phyloP scores from a whole-genome alignment of 2,888 invertebrate species.

The Polia nebulosa region DNA sequence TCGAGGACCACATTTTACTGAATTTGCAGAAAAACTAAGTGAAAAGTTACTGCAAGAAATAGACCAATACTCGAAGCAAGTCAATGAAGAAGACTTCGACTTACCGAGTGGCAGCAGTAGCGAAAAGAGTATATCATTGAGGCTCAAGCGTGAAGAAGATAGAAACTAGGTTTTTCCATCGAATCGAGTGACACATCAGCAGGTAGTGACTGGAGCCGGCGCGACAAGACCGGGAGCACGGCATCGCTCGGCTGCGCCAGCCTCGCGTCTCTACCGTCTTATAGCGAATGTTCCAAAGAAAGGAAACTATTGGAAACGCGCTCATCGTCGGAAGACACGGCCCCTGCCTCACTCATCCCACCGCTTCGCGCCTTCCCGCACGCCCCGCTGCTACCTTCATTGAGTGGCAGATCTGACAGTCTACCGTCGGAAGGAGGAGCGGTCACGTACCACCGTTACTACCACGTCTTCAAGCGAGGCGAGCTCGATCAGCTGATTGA shows the following conservation, averaged over 20 bases:
- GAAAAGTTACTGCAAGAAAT: slow-evolving; percentile 95
- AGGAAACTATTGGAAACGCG: slow-evolving; percentile 90
- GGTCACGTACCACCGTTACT: slow-evolving; percentile 98
- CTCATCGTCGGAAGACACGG: slow-evolving; percentile 92
- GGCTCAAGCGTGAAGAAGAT: slow-evolving; percentile 87
- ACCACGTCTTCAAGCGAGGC: slow-evolving; percentile 99
- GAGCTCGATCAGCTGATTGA: slow-evolving; percentile 98
- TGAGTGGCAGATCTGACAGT: slow-evolving; percentile 94
- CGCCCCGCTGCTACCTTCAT: slow-evolving; percentile 86
- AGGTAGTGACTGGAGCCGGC: slow-evolving; percentile 91
- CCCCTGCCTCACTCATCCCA: slow-evolving; percentile 84
- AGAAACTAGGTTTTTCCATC: slow-evolving; percentile 90
- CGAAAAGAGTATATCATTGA: slow-evolving; percentile 89
- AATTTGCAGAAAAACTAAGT: slow-evolving; percentile 95
- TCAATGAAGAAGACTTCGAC: slow-evolving; percentile 90
- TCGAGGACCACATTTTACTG: slow-evolving; percentile 93
- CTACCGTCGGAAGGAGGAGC: slow-evolving; percentile 95
- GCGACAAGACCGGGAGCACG: slow-evolving; percentile 92
- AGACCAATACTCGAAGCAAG: slow-evolving; percentile 91
- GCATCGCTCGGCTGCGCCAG: slow-evolving; percentile 92
- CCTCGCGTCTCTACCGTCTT: slow-evolving; percentile 92
- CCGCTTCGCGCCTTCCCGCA: slow-evolving; percentile 84
- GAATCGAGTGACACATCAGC: slow-evolving; percentile 92
- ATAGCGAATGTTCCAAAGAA: slow-evolving; percentile 92
- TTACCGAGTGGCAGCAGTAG: slow-evolving; percentile 89